phyloP scores from a whole-genome alignment of 2,797 vertebrate genomes.

The Petrocephalus sullivani region DNA sequence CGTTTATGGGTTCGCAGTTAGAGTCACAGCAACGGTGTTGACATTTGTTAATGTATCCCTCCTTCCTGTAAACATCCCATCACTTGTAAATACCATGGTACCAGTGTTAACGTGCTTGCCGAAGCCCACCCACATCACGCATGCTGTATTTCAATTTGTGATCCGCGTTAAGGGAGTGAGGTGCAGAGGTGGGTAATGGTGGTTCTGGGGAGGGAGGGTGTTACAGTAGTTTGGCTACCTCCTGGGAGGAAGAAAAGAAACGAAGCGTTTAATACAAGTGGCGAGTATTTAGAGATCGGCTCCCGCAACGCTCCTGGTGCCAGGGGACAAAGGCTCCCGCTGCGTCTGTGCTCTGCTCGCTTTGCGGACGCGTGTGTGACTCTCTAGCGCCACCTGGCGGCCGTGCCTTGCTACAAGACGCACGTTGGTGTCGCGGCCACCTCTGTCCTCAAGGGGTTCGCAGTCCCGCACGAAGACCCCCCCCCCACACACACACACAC shows the following conservation, averaged over 20 bases:
- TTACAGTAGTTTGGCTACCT: background rate
- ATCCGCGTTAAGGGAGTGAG: background rate
- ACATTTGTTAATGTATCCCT: background rate
- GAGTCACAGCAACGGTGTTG: background rate
- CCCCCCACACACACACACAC: background rate
- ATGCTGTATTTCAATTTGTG: background rate
- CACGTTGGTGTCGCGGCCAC: background rate
- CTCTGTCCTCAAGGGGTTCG: background rate
- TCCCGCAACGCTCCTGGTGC: constrained; percentile 1
- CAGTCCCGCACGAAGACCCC: background rate
- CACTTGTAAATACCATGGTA: background rate
- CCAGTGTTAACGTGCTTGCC: background rate
- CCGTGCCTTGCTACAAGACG: background rate
- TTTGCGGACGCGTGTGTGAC: constrained; percentile 7
- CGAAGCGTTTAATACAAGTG: background rate
- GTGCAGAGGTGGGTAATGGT: background rate
- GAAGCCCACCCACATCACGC: background rate
- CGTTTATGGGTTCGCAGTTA: background rate
- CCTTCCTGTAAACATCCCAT: background rate
- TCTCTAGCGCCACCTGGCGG: constrained; percentile 30
- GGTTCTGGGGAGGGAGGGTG: background rate
- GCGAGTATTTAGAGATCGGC: background rate
- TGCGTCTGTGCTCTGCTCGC: background rate
- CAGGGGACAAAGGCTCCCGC: constrained; percentile 13
- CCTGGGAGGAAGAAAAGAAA: background rate